Evolutionary conservation across 2,113 vertebrate species (phyloP).

Genomic region (Poeciliopsis occidentalis): DNA sequence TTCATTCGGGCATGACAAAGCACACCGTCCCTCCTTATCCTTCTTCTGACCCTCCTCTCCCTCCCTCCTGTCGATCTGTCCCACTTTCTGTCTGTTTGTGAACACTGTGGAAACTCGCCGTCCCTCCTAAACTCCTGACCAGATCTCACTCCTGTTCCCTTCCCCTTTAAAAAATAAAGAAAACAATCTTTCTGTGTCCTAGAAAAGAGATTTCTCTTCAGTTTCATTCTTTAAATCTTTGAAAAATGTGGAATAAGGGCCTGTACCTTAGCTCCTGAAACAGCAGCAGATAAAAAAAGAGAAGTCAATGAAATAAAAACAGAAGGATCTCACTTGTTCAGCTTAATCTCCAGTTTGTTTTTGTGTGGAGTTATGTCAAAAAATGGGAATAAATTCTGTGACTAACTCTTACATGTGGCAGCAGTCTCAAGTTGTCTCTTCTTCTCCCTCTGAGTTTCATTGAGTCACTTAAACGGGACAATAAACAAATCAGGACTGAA

Average conservation of each 20-base stretch:
- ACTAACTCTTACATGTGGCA: constrained; percentile 45
- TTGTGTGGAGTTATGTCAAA: constrained; percentile 70
- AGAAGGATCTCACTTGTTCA: constrained; percentile 81
- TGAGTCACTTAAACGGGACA: neutral
- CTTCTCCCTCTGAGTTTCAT: neutral
- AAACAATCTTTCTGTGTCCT: constrained; percentile 78
- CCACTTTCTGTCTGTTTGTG: constrained; percentile 72
- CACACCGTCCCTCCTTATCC: constrained; percentile 46
- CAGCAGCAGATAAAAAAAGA: constrained; percentile 39
- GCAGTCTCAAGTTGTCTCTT: constrained; percentile 39
- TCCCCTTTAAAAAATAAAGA: constrained; percentile 72
- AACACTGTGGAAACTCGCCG: constrained; percentile 66
- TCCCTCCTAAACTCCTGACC: constrained; percentile 48
- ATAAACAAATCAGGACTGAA: neutral
- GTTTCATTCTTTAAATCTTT: constrained; percentile 76
- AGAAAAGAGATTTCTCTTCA: constrained; percentile 80
- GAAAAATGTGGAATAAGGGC: constrained; percentile 57
- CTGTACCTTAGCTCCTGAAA: constrained; percentile 64
- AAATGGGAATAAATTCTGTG: constrained; percentile 72
- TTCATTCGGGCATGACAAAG: constrained; percentile 73
- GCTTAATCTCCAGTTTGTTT: constrained; percentile 73
- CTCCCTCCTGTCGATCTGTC: constrained; percentile 44
- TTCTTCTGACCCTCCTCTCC: no score
- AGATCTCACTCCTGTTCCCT: constrained; percentile 23
- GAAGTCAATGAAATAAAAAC: constrained; percentile 73